phyloP scores from a whole-genome alignment of 2,888 invertebrate genomes.

The Hylaea fasciaria region DNA sequence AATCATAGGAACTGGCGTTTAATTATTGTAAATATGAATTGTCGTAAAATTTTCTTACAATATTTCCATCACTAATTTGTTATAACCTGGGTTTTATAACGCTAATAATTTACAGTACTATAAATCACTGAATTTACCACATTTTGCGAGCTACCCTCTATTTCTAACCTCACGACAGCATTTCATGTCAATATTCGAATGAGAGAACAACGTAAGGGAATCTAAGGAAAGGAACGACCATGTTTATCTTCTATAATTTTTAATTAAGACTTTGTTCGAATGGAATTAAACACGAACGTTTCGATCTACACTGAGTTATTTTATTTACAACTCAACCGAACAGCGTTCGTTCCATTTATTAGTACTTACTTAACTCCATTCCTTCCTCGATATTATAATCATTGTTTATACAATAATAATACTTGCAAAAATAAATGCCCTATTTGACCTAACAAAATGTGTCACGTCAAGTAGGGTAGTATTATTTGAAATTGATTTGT shows the following conservation, averaged over 20 bases:
- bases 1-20: no score
- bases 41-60: no score
- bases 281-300: slow-evolving; percentile 57
- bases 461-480: no score
- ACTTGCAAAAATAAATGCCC: no score
- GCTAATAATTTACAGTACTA: no score
- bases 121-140: not conserved
- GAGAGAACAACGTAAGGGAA: slow-evolving; percentile 32
- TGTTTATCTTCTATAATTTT: slow-evolving; percentile 35
- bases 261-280: slow-evolving; percentile 46
- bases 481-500: no score
- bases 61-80: no score
- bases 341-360: not conserved
- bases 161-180: slow-evolving; percentile 41
- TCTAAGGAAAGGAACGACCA: slow-evolving; percentile 33
- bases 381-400: no score
- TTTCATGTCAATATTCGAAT: slow-evolving; percentile 37
- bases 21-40: no score
- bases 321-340: slow-evolving; percentile 30
- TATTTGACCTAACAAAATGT: no score
- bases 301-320: slow-evolving; percentile 46
- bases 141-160: slow-evolving; percentile 19
- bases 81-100: no score
- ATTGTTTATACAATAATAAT: no score
- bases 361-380: not conserved